Conservation (phyloP, 2,113 vertebrate species). For the Lasiurus cinereus region DNA sequence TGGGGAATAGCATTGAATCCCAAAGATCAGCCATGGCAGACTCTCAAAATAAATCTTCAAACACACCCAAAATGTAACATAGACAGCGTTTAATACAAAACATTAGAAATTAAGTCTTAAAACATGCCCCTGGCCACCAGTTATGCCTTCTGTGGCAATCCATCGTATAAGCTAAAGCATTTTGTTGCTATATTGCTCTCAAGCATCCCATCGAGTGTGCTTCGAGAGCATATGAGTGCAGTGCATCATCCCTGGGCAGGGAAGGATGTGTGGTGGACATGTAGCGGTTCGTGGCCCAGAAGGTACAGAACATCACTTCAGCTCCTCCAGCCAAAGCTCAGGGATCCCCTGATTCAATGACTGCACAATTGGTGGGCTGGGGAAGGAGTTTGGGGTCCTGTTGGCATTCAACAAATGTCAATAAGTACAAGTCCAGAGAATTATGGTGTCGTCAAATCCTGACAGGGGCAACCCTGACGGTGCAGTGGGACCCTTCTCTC, state of each 20-base stretch:
- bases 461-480: background rate
- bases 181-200: slow-evolving; percentile 47
- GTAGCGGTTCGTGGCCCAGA: background rate
- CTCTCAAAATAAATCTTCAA: slow-evolving; percentile 2
- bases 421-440: background rate
- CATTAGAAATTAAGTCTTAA: slow-evolving; percentile 59
- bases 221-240: slow-evolving; percentile 19
- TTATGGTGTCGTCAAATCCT: background rate
- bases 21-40: background rate
- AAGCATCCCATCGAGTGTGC: background rate
- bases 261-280: background rate
- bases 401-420: background rate
- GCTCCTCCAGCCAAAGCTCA: background rate
- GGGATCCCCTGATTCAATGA: background rate
- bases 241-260: background rate
- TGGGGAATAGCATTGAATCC: background rate
- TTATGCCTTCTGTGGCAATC: background rate
- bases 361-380: background rate
- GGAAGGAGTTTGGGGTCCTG: background rate
- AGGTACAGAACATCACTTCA: background rate
- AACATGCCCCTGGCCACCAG: background rate
- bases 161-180: background rate
- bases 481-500: background rate
- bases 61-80: background rate
- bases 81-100: slow-evolving; percentile 58